Evolutionary conservation across 1,140 invertebrate species (phyloP).

Genomic region (Arctopsyche grandis): DNA sequence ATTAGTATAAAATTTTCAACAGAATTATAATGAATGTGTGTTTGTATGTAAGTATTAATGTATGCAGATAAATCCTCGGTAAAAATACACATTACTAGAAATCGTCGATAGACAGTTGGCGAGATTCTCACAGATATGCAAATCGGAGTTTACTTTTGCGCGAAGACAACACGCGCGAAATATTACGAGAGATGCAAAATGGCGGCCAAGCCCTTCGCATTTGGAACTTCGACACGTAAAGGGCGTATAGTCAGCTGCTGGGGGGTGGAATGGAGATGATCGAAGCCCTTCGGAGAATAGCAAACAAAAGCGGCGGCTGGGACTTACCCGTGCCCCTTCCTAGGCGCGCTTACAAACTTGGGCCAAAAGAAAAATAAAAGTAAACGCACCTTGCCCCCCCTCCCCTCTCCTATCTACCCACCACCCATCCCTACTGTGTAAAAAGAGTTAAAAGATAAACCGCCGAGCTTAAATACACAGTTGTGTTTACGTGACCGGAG

Average conservation of each 20-base stretch:
- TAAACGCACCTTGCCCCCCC: constrained; percentile 45
- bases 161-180: too few relatives aligned
- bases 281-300: constrained; percentile 25
- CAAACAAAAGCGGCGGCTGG: constrained; percentile 18
- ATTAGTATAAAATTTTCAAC: too few relatives aligned
- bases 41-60: too few relatives aligned
- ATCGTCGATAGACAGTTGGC: too few relatives aligned
- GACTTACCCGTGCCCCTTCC: background rate
- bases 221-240: background rate
- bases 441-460: constrained; percentile 55
- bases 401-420: too few relatives aligned
- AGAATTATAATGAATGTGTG: too few relatives aligned
- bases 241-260: background rate
- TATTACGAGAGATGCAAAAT: too few relatives aligned
- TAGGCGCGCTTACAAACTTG: constrained; percentile 12
- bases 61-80: too few relatives aligned
- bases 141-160: too few relatives aligned
- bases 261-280: background rate
- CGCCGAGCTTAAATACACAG: constrained; percentile 53
- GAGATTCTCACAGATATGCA: too few relatives aligned
- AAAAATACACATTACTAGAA: too few relatives aligned
- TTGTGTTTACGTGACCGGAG: constrained; percentile 50
- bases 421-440: constrained; percentile 40
- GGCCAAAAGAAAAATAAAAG: constrained; percentile 51
- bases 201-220: too few relatives aligned